Base-by-base conservation (phyloP, 1,140 invertebrate species). In the Euglossa dilemma region DNA sequence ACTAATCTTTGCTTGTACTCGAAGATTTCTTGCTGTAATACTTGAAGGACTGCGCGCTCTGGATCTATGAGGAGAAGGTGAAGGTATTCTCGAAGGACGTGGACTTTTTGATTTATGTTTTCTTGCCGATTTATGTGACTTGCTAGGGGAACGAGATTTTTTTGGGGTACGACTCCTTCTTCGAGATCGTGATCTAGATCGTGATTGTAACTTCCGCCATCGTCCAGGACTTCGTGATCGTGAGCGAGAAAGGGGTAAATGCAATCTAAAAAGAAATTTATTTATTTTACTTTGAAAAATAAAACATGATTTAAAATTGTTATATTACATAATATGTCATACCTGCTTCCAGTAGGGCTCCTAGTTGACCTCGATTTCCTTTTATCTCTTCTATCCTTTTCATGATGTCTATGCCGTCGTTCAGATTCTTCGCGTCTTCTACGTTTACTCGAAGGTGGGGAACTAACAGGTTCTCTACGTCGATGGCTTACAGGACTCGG, bases 1-100 rank as follows among this genome's bases (percentile, higher is more conserved):
- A 74, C 96, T 97, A 84, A 98, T 97, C 83, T 97, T 97, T 56
- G 96, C 96, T 70, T 94, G 92, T 9, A 89, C 87, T 61, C 96
- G 95, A 20, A 96, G 95, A 90, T 96, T 96, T 95, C 95, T 87
- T 87, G 93, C 90, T 81, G 84, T 94, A 25, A 95, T 91, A 72
- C 94, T 95, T 14, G 94, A 91, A 0, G 94, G 94, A 67, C 94
- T 94, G 18, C 92, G 89, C 7, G 92, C 91, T 16, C 92, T 90
- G 0, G 92, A 77, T 52, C 93, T 90, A 64, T 94, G 92, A 6
- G 91, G 85, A 18, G 92, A 86, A 14, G 94, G 93, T 11, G 94
- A 94, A 6, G 93, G 93, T 88, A 93, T 93, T 45, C 93, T 91
- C 16, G 91, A 91, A 5, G 92, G 88, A 8, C 93, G 90, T 0